These are phyloP conservation scores for Syngnathoides biaculeatus DNA, from an alignment of 2,113 vertebrate genomes.

Conservation along the genomic window DNA sequence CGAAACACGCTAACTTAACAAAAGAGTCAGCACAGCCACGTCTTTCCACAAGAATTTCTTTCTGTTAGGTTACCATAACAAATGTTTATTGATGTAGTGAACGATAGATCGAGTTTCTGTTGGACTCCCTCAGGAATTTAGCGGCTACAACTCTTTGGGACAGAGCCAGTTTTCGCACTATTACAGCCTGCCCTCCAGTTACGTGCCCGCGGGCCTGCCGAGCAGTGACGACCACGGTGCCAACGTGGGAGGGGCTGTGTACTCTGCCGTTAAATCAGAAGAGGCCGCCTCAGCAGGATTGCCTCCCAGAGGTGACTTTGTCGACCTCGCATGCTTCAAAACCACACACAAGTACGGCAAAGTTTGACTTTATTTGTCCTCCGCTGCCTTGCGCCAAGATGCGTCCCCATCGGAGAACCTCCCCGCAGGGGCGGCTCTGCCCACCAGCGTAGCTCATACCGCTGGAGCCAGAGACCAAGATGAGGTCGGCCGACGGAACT, in stretches of 20 bases:
- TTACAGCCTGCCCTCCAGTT: constrained; percentile 83
- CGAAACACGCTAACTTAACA: no score
- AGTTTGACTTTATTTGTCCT: not conserved
- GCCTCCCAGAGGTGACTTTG: constrained; percentile 61
- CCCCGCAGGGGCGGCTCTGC: constrained; percentile 64
- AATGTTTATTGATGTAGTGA: not conserved
- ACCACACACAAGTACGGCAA: not conserved
- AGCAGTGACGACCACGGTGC: constrained; percentile 68
- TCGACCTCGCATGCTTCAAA: no score
- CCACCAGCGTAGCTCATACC: constrained; percentile 43
- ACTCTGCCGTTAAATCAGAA: constrained; percentile 76
- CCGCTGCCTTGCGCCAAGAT: constrained; percentile 33
- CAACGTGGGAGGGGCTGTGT: constrained; percentile 61
- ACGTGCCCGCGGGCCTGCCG: constrained; percentile 74
- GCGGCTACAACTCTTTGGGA: constrained; percentile 86
- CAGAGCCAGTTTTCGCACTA: constrained; percentile 89
- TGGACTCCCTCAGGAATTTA: constrained; percentile 78
- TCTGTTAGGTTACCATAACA: not conserved
- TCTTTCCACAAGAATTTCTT: not conserved
- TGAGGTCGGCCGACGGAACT: constrained; percentile 83
- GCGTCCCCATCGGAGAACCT: constrained; percentile 62
- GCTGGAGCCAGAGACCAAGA: constrained; percentile 83
- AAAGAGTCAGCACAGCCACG: no score
- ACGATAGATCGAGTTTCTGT: not conserved
- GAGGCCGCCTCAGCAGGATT: constrained; percentile 64